Base-by-base conservation (phyloP, 2,888 invertebrate genomes). In the Teinopalpus imperialis region DNA sequence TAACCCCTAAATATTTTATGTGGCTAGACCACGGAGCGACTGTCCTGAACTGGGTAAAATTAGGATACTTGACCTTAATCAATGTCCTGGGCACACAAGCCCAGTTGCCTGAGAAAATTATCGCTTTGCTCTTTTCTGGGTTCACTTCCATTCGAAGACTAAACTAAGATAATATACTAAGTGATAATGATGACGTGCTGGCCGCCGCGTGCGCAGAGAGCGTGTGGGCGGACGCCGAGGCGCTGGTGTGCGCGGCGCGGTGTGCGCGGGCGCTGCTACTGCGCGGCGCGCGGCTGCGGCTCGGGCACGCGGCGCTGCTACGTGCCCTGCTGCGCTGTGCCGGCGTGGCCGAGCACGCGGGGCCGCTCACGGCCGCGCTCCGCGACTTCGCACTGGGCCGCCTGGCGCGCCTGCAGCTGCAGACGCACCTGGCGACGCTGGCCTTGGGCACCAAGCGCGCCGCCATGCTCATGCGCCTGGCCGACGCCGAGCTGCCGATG, bases 211-310 rank as follows among this genome's bases (percentile, higher is more conserved):
- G 23, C n/a, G 37, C 57, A 91, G 93, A 91, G 46, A 92, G 93
- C 56, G 83, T 95, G 18, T 91, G 97, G 79, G 91, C 94, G 0
- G 98, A 98, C 67, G 96, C 97, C 0, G 98, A 98, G 69, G 76
- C 97, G 0, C 79, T 98, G 5, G 92, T 93, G 0, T 91, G 97
- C 0, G 93, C 24, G 31, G 16, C 36, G 31, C 31, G 37, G 9
- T 44, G 44, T 26, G 44, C 58, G 91, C 93, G 91, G 45, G 92
- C 37, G 12, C 8, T 37, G 93, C 0, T 91, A 97, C 0, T 41
- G 29, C 29, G 35, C 2, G 30, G 8, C 30, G 35, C 30, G 29
- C 44, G 44, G 4, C 90, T 97, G 43, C 92, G 93, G 42, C 73
- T 97, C 48, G 97, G 96, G 71, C 97, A 97, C 62, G 94, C 94